phyloP scores from a whole-genome alignment of 2,797 vertebrate genomes.

The Phalloptychus januarius region DNA sequence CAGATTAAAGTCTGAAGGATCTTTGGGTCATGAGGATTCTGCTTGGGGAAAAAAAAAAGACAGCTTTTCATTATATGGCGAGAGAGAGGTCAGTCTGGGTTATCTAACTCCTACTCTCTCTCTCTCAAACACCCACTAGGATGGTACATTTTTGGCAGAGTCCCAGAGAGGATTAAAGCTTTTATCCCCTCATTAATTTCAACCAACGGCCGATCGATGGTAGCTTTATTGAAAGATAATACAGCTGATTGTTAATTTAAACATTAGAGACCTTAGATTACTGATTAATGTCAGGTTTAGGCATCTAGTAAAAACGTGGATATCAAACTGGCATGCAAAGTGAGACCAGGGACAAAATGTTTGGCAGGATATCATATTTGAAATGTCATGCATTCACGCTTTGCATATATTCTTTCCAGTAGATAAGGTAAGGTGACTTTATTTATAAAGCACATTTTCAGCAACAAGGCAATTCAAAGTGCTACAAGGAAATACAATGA shows the following conservation, averaged over 20 bases:
- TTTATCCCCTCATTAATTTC: conserved; percentile 42
- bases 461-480: too few relatives aligned
- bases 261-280: conserved; percentile 8
- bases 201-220: conserved; percentile 45
- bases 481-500: too few relatives aligned
- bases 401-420: background rate
- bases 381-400: background rate
- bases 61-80: conserved; percentile 57
- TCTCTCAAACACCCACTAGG: conserved; percentile 4
- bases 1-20: conserved; percentile 61
- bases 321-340: background rate
- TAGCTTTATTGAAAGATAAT: conserved; percentile 14
- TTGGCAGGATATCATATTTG: background rate
- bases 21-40: conserved; percentile 55
- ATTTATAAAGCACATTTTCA: too few relatives aligned
- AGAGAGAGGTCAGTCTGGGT: conserved; percentile 43
- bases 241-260: conserved; percentile 31
- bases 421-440: too few relatives aligned
- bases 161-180: background rate
- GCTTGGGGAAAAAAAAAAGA: conserved; percentile 25
- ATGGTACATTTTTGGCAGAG: conserved; percentile 20
- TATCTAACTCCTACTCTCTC: conserved; percentile 12
- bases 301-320: background rate
- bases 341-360: background rate
- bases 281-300: background rate